Percentiles rank a stretch among this genome's conserved stretches.
phyloP scores from a whole-genome alignment of 1,140 invertebrate genomes.

The Pectinophora gossypiella region DNA sequence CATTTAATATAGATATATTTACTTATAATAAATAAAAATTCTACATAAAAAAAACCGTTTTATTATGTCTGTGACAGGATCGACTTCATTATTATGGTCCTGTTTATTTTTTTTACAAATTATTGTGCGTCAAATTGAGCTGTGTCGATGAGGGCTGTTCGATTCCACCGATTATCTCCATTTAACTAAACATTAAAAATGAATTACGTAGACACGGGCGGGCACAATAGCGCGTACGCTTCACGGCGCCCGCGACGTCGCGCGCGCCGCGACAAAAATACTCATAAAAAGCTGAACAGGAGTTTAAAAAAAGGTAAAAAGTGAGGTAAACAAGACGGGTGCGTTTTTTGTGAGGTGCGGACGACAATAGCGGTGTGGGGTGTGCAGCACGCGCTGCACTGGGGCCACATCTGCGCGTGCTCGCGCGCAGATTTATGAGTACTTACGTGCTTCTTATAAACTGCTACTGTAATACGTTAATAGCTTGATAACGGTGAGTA shows the following conservation, averaged over 20 bases:
- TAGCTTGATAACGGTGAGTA: too few relatives aligned
- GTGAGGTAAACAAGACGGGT: constrained; percentile 69
- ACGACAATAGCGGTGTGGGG: constrained; percentile 49
- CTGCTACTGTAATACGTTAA: too few relatives aligned
- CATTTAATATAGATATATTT: too few relatives aligned
- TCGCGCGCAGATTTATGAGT: constrained; percentile 9
- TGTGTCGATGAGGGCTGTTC: constrained; percentile 25
- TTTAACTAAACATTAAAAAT: constrained; percentile 61
- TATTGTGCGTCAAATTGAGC: constrained; percentile 22
- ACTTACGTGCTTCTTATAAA: not conserved
- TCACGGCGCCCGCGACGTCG: constrained; percentile 47
- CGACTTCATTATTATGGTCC: not conserved
- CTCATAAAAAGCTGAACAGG: constrained; percentile 55
- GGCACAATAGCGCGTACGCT: constrained; percentile 52
- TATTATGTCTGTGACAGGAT: not conserved
- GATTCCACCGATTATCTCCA: constrained; percentile 48
- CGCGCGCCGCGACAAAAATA: constrained; percentile 62
- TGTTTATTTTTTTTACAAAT: not conserved
- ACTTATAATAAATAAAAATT: too few relatives aligned
- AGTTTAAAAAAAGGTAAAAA: constrained; percentile 70
- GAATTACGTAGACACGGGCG: constrained; percentile 44
- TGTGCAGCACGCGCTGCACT: constrained; percentile 47
- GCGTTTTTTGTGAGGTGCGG: constrained; percentile 49
- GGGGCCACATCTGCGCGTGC: constrained; percentile 4
- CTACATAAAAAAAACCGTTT: not conserved